These are phyloP conservation scores for Tortrix viridana DNA, from an alignment of 2,888 invertebrate species.

Conservation along the genomic window DNA sequence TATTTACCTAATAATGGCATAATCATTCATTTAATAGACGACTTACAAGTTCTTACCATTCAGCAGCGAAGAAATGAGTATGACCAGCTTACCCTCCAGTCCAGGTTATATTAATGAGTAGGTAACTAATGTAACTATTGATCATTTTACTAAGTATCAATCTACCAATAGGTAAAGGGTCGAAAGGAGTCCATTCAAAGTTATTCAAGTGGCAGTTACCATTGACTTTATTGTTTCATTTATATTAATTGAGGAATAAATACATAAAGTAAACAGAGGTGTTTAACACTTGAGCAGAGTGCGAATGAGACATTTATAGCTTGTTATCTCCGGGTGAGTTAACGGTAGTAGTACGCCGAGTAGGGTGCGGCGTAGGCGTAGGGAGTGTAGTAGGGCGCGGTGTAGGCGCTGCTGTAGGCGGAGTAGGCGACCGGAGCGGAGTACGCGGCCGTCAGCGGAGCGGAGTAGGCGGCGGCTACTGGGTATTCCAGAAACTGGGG, in stretches of 20 bases:
- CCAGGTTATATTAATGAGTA: conserved; percentile 17
- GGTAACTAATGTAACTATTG: conserved; percentile 34
- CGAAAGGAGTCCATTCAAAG: conserved; percentile 17
- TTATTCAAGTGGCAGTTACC: conserved; percentile 19
- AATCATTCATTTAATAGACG: conserved; percentile 50
- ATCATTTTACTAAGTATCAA: conserved; percentile 14
- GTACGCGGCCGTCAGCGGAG: conserved; percentile 77
- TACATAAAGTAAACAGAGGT: conserved; percentile 19
- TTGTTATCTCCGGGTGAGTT: conserved; percentile 39
- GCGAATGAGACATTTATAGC: neutral
- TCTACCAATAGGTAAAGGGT: conserved; percentile 21
- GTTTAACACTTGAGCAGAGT: conserved; percentile 10
- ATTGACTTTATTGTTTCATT: conserved; percentile 34
- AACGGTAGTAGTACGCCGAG: conserved; percentile 62
- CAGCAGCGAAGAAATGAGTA: conserved; percentile 39
- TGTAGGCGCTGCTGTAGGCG: conserved; percentile 49
- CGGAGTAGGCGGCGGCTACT: conserved; percentile 70
- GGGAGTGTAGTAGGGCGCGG: conserved; percentile 48
- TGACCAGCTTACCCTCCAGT: conserved; percentile 39
- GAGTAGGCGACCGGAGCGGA: conserved; percentile 69
- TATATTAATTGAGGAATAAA: conserved; percentile 24
- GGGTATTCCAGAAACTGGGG: conserved; percentile 71
- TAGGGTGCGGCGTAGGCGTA: conserved; percentile 55
- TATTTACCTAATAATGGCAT: conserved; percentile 56
- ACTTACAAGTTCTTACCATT: conserved; percentile 49